phyloP scores from a whole-genome alignment of 2,113 vertebrate species.

The Nothobranchius kuhntae region DNA sequence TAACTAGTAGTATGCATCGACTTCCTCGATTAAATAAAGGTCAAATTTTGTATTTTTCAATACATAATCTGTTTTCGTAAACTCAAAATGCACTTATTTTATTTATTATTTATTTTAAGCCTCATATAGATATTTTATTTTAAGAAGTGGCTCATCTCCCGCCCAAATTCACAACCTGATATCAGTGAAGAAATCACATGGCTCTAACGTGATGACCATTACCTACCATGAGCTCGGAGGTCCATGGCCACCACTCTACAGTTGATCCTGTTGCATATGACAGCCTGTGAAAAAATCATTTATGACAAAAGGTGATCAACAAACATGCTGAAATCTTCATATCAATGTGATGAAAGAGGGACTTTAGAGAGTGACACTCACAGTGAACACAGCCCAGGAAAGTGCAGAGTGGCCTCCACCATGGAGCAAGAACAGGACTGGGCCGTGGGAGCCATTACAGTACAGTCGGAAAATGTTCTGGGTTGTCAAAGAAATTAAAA shows the following conservation, averaged over 20 bases:
- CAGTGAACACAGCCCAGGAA: constrained; percentile 98
- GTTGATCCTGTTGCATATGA: constrained; percentile 90
- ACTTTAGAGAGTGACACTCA: constrained; percentile 68
- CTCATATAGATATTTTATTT: too few species aligned
- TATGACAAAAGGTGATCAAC: background rate
- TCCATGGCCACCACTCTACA: constrained; percentile 95
- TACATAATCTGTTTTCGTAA: too few species aligned
- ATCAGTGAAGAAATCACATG: too few species aligned
- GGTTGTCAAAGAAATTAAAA: constrained; percentile 82
- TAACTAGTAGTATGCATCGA: too few species aligned
- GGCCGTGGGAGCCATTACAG: constrained; percentile 91
- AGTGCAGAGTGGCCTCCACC: constrained; percentile 98
- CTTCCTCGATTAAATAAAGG: too few species aligned
- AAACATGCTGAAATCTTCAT: background rate
- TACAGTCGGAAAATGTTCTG: constrained; percentile 96
- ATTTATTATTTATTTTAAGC: too few species aligned
- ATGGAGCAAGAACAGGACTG: constrained; percentile 90
- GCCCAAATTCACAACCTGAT: too few species aligned
- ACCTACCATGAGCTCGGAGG: constrained; percentile 90
- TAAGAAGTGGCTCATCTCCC: too few species aligned
- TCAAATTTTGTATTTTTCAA: too few species aligned
- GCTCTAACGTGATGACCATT: background rate
- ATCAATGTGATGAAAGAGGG: background rate
- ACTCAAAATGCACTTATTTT: too few species aligned
- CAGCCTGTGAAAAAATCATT: constrained; percentile 77